These are phyloP conservation scores for Eupithecia centaureata DNA, from an alignment of 2,888 invertebrate species.

Conservation along the genomic window DNA sequence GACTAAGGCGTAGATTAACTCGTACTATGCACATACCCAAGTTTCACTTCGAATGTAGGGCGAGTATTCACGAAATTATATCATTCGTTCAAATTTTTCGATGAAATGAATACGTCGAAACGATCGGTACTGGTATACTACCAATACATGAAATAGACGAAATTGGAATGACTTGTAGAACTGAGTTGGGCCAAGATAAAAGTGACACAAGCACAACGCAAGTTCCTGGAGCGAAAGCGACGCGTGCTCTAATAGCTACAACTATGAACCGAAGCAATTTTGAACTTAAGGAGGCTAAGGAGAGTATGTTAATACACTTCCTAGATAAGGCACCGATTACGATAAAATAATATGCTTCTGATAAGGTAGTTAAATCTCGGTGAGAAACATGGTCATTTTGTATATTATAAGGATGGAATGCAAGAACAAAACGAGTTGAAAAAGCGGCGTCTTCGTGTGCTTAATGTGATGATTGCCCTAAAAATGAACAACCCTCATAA, in stretches of 20 bases:
- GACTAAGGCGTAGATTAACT: slow-evolving; percentile 38
- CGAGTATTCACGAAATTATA: neutral
- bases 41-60: slow-evolving; percentile 16
- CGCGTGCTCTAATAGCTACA: slow-evolving; percentile 54
- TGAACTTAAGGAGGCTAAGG: slow-evolving; percentile 42
- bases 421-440: slow-evolving; percentile 33
- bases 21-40: neutral
- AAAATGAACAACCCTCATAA: slow-evolving; percentile 39
- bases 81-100: neutral
- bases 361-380: slow-evolving; percentile 32
- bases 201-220: slow-evolving; percentile 27
- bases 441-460: slow-evolving; percentile 35
- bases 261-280: slow-evolving; percentile 51
- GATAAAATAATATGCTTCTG: slow-evolving; percentile 36
- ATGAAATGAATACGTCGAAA: neutral
- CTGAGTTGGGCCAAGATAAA: neutral
- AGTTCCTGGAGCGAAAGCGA: slow-evolving; percentile 56
- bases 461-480: slow-evolving; percentile 45
- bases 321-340: slow-evolving; percentile 44
- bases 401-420: slow-evolving; percentile 33
- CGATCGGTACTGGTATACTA: neutral
- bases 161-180: neutral
- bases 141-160: neutral
- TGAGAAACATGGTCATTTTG: slow-evolving; percentile 38
- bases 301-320: slow-evolving; percentile 51